These are phyloP conservation scores for Deilephila elpenor DNA, from an alignment of 2,888 invertebrate genomes.

Conservation along the genomic window DNA sequence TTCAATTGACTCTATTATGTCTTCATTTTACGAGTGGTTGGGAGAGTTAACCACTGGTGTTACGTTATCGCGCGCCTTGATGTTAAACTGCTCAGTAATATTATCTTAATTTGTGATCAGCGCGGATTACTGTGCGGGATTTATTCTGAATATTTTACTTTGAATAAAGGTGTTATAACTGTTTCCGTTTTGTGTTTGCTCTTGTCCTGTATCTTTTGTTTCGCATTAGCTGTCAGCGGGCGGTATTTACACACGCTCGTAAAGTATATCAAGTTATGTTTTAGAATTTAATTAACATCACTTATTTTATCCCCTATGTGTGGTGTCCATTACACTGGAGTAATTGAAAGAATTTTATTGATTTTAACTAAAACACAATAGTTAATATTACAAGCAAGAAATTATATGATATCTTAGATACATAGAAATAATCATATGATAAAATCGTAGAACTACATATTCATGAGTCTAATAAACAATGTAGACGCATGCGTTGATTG, in stretches of 20 bases:
- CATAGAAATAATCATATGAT: too few relatives aligned
- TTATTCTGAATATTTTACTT: constrained; percentile 17
- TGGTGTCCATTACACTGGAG: background rate
- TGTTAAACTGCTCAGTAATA: constrained; percentile 26
- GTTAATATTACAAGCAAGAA: too few relatives aligned
- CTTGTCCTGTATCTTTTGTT: constrained; percentile 17
- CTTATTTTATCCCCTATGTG: background rate
- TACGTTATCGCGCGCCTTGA: constrained; percentile 27
- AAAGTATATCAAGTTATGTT: constrained; percentile 9
- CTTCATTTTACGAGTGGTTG: constrained; percentile 64
- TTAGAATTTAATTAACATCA: background rate
- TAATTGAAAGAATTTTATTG: too few relatives aligned
- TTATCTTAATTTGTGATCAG: constrained; percentile 29
- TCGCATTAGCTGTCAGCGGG: constrained; percentile 11
- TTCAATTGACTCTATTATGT: constrained; percentile 66
- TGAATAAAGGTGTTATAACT: constrained; percentile 17
- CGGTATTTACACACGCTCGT: background rate
- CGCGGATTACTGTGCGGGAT: constrained; percentile 3
- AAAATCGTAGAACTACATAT: too few relatives aligned
- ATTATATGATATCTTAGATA: too few relatives aligned
- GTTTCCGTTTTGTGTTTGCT: constrained; percentile 16
- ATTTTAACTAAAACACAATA: too few relatives aligned
- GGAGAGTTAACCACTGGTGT: constrained; percentile 44
- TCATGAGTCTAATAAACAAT: too few relatives aligned
- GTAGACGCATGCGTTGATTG: too few relatives aligned